These are phyloP conservation scores for Eristalis pertinax DNA, from an alignment of 2,888 invertebrate genomes.

Conservation along the genomic window DNA sequence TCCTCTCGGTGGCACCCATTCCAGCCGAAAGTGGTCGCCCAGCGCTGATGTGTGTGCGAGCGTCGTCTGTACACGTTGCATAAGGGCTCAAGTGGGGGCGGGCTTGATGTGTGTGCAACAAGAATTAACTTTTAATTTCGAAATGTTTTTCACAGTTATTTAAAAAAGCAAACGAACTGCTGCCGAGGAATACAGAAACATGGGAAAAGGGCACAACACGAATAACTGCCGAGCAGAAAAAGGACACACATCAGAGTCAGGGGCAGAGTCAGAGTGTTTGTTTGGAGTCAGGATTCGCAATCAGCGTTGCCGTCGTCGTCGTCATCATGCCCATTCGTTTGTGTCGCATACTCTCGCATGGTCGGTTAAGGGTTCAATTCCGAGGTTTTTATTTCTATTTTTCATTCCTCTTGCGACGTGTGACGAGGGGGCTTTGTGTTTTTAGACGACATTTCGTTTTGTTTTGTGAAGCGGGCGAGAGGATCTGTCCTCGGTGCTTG, in stretches of 20 bases:
- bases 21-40: neutral
- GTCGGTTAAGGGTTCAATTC: constrained; percentile 49
- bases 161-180: constrained; percentile 58
- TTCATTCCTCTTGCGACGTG: constrained; percentile 23
- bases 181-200: constrained; percentile 35
- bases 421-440: neutral
- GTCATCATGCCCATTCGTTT: constrained; percentile 41
- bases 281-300: constrained; percentile 13
- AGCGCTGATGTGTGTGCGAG: neutral
- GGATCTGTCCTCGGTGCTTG: constrained; percentile 6
- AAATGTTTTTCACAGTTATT: constrained; percentile 66
- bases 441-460: constrained; percentile 1
- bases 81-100: neutral
- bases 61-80: too few relatives aligned
- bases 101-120: constrained; percentile 52
- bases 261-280: constrained; percentile 10
- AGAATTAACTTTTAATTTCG: constrained; percentile 64
- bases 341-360: constrained; percentile 35
- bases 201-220: neutral
- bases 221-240: constrained; percentile 26
- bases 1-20: neutral
- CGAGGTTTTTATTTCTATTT: constrained; percentile 27
- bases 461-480: neutral
- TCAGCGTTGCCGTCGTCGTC: constrained; percentile 30
- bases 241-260: constrained; percentile 36